Evolutionary conservation across 2,888 invertebrate species (phyloP).

Genomic region (Mermis nigrescens): DNA sequence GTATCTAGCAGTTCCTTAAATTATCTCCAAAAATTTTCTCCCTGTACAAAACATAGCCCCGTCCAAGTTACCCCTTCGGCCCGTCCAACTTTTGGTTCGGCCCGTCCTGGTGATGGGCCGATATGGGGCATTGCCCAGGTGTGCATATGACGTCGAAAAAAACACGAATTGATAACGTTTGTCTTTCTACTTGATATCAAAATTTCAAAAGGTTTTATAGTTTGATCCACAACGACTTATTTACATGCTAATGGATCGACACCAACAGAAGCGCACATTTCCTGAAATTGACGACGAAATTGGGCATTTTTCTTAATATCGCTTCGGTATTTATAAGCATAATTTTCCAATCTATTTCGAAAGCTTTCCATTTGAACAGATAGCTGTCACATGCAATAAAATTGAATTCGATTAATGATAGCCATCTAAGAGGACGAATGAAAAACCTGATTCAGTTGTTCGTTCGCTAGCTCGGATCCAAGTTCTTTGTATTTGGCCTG

Average conservation of each 20-base stretch:
- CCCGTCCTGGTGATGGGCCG: no score
- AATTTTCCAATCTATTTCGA: conserved; percentile 72
- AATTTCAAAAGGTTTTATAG: no score
- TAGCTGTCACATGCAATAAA: conserved; percentile 38
- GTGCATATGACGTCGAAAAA: no score
- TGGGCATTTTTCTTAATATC: conserved; percentile 84
- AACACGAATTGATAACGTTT: no score
- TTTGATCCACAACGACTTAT: no score
- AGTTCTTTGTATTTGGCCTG: conserved; percentile 37
- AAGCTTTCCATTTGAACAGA: conserved; percentile 81
- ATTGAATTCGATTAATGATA: background rate
- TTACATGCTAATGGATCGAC: conserved; percentile 91
- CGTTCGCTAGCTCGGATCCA: conserved; percentile 37
- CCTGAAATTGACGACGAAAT: conserved; percentile 75
- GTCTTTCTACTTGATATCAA: no score
- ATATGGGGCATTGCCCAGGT: no score
- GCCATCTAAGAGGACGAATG: background rate
- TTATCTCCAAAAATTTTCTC: no score
- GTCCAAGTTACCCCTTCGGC: no score
- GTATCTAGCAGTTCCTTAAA: no score
- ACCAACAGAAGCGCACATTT: conserved; percentile 96
- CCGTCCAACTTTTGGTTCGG: no score
- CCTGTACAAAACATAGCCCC: no score
- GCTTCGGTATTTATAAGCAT: conserved; percentile 76
- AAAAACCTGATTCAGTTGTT: conserved; percentile 42